Conservation (phyloP, 2,113 vertebrate species). For the Bubo scandiacus region DNA sequence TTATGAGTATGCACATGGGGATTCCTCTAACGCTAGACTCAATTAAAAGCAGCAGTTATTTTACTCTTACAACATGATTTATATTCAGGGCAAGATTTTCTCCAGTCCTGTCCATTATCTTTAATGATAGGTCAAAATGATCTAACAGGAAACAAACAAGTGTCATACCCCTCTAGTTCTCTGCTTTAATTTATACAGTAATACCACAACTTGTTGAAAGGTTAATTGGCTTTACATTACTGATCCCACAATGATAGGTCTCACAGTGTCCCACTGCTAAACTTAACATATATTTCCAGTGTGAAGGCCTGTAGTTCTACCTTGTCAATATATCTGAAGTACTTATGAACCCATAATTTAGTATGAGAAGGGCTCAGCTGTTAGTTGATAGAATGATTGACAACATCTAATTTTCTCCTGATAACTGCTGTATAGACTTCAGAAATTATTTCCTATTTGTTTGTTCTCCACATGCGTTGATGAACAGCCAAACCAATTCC, state of each 20-base stretch:
- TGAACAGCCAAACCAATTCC: constrained; percentile 1
- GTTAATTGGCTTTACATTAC: background rate
- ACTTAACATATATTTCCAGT: background rate
- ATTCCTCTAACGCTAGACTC: background rate
- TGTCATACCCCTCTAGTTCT: background rate
- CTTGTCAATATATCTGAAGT: background rate
- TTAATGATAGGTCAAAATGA: constrained; percentile 11
- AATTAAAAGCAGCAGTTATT: constrained; percentile 13
- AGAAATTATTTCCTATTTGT: background rate
- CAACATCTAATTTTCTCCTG: background rate
- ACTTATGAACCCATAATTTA: background rate
- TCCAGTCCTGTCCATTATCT: background rate
- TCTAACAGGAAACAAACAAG: background rate
- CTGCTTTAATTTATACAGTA: background rate
- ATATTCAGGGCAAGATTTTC: background rate
- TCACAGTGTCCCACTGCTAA: background rate
- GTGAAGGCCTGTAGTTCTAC: background rate
- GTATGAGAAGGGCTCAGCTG: background rate
- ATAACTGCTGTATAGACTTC: background rate
- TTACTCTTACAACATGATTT: background rate
- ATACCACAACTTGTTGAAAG: background rate
- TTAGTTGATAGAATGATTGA: background rate
- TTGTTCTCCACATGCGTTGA: background rate
- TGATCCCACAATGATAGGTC: background rate
- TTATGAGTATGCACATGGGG: background rate